phyloP scores from a whole-genome alignment of 2,113 vertebrate species.

The Prinia subflava region DNA sequence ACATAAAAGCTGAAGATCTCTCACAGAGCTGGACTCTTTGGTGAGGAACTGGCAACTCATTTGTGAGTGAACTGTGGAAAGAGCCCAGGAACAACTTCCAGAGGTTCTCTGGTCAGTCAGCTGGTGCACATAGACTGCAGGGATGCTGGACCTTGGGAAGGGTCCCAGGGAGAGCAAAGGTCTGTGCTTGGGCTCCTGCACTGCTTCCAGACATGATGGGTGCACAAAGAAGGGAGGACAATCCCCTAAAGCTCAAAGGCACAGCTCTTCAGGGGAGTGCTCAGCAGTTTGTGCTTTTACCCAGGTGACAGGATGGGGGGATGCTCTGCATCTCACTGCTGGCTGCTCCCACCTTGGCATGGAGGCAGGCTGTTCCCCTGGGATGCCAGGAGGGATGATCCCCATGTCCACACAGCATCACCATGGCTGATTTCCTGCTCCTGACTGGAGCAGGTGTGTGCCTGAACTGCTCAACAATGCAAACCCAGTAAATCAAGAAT shows the following conservation, averaged over 20 bases:
- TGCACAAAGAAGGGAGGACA: neutral
- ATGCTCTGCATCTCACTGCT: neutral
- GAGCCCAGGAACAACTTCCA: neutral
- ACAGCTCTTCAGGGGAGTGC: neutral
- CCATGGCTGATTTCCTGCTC: neutral
- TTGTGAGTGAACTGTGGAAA: neutral
- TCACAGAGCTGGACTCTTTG: neutral
- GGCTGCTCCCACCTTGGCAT: neutral
- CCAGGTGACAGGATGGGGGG: neutral
- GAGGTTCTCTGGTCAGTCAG: neutral
- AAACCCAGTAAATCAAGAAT: neutral
- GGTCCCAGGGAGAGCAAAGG: neutral
- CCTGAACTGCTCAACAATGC: neutral
- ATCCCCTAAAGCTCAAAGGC: neutral
- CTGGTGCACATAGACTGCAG: fast-evolving
- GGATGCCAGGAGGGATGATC: neutral
- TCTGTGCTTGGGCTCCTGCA: neutral
- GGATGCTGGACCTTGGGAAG: neutral
- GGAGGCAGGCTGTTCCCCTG: neutral
- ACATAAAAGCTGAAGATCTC: neutral
- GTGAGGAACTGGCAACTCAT: neutral
- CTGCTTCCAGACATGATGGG: fast-evolving
- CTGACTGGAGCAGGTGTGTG: neutral
- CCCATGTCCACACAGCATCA: fast-evolving
- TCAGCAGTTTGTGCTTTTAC: fast-evolving